Evolutionary conservation across 2,113 vertebrate species (phyloP).

Genomic region (Coptodon bakossiorum): DNA sequence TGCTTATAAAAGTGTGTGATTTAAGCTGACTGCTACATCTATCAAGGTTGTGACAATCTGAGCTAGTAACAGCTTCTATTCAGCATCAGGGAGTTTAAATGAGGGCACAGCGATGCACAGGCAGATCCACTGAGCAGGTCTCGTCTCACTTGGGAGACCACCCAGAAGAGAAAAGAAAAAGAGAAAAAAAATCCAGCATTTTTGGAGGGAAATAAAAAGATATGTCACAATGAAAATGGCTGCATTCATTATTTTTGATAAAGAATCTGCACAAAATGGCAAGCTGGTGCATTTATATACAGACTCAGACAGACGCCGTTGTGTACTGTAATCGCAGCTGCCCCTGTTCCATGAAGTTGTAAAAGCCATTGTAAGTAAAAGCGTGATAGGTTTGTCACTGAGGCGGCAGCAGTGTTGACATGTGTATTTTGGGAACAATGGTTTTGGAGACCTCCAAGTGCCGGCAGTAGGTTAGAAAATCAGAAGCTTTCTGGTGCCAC

Average conservation of each 20-base stretch:
- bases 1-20: slow-evolving; percentile 61
- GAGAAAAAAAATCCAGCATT: background rate
- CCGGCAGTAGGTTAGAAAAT: slow-evolving; percentile 37
- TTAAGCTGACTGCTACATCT: slow-evolving; percentile 33
- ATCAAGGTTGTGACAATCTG: slow-evolving; percentile 38
- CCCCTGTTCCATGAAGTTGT: background rate
- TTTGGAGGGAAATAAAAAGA: background rate
- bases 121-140: background rate
- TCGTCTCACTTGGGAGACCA: slow-evolving; percentile 8
- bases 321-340: background rate
- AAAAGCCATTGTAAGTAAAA: slow-evolving; percentile 10
- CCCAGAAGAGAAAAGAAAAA: background rate
- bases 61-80: slow-evolving; percentile 18
- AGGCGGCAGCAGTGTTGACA: background rate
- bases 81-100: slow-evolving; percentile 10
- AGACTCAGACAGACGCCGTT: background rate
- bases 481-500: slow-evolving; percentile 21
- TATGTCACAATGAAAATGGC: background rate
- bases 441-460: slow-evolving; percentile 40
- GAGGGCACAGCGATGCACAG: slow-evolving; percentile 17
- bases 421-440: slow-evolving; percentile 39
- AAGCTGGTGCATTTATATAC: background rate
- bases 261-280: slow-evolving; percentile 9
- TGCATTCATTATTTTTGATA: slow-evolving; percentile 23
- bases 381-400: slow-evolving; percentile 3